A percentile compares a stretch with the other conserved stretches of the same genome.
Evolutionary conservation across 1,140 invertebrate species (phyloP).

Genomic region (Forficula auricularia): DNA sequence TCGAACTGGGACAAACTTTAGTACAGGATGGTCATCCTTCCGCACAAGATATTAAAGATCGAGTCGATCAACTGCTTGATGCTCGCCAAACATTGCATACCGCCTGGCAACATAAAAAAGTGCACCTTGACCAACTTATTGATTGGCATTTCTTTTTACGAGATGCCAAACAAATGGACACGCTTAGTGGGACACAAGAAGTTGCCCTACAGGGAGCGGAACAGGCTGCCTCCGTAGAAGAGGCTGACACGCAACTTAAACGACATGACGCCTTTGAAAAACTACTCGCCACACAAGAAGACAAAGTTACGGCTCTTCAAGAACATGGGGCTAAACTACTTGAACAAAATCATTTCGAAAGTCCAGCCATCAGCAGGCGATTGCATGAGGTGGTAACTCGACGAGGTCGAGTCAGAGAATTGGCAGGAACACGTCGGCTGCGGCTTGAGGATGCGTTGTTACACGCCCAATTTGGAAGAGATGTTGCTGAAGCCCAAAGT

Average conservation of each 20-base stretch:
- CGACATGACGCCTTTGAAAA: slow-evolving; percentile 85
- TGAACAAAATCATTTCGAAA: slow-evolving; percentile 86
- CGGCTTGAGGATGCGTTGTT: slow-evolving; percentile 62
- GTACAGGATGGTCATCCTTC: slow-evolving; percentile 55
- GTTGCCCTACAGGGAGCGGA: slow-evolving; percentile 10
- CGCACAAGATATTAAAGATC: slow-evolving; percentile 55
- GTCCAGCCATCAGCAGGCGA: slow-evolving; percentile 56
- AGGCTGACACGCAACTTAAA: slow-evolving; percentile 69
- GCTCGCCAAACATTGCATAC: slow-evolving; percentile 61
- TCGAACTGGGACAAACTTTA: slow-evolving; percentile 61
- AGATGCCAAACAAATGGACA: slow-evolving; percentile 85
- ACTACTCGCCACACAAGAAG: slow-evolving; percentile 63
- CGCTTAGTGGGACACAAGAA: slow-evolving; percentile 74
- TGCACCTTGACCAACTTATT: slow-evolving; percentile 82
- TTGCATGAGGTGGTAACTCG: slow-evolving; percentile 51
- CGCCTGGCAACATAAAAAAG: slow-evolving; percentile 77
- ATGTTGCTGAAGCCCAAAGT: slow-evolving; percentile 69
- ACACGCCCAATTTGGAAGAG: slow-evolving; percentile 77
- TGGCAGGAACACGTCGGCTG: slow-evolving; percentile 40
- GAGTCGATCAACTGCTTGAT: slow-evolving; percentile 53
- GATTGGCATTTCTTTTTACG: slow-evolving; percentile 87
- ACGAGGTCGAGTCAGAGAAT: slow-evolving; percentile 48
- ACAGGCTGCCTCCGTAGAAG: slow-evolving; percentile 42
- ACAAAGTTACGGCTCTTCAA: slow-evolving; percentile 67
- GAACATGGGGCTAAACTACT: slow-evolving; percentile 78